Conservation (phyloP, 2,888 invertebrate genomes). For the Epirrita christyi region DNA sequence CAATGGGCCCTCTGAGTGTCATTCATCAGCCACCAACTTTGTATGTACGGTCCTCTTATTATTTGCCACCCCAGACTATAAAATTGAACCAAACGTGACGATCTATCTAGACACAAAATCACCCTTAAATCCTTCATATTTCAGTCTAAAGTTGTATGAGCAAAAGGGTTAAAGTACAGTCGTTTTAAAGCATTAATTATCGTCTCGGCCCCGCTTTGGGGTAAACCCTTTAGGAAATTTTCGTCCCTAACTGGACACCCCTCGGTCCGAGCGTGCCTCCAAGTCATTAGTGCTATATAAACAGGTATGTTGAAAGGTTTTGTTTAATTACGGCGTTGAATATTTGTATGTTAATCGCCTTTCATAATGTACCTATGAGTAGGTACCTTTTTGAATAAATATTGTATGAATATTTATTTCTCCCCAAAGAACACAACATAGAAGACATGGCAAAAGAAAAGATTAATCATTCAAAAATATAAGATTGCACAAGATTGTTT, state of each 20-base stretch:
- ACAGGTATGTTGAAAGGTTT: slow-evolving; percentile 71
- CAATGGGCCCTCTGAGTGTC: slow-evolving; percentile 84
- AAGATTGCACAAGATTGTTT: too few species aligned
- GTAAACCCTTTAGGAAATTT: slow-evolving; percentile 82
- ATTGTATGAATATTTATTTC: too few species aligned
- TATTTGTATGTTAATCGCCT: slow-evolving; percentile 53
- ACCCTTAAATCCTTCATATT: slow-evolving; percentile 37
- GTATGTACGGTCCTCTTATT: slow-evolving; percentile 80
- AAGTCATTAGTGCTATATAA: slow-evolving; percentile 78
- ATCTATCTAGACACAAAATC: slow-evolving; percentile 34
- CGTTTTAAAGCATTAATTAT: slow-evolving; percentile 81
- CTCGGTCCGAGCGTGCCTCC: slow-evolving; percentile 70
- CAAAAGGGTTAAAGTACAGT: slow-evolving; percentile 57
- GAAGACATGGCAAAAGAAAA: too few species aligned
- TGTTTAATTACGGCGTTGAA: slow-evolving; percentile 63
- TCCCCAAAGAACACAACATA: too few species aligned
- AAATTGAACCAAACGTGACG: slow-evolving; percentile 76
- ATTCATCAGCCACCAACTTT: slow-evolving; percentile 82
- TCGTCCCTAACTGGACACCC: slow-evolving; percentile 82
- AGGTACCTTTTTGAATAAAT: too few species aligned
- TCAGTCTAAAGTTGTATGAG: slow-evolving; percentile 45
- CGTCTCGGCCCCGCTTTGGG: slow-evolving; percentile 75
- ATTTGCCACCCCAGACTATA: slow-evolving; percentile 80
- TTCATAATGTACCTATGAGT: background rate
- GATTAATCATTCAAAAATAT: too few species aligned